phyloP scores from a whole-genome alignment of 2,888 invertebrate genomes.

The Blastobasis lacticolella region DNA sequence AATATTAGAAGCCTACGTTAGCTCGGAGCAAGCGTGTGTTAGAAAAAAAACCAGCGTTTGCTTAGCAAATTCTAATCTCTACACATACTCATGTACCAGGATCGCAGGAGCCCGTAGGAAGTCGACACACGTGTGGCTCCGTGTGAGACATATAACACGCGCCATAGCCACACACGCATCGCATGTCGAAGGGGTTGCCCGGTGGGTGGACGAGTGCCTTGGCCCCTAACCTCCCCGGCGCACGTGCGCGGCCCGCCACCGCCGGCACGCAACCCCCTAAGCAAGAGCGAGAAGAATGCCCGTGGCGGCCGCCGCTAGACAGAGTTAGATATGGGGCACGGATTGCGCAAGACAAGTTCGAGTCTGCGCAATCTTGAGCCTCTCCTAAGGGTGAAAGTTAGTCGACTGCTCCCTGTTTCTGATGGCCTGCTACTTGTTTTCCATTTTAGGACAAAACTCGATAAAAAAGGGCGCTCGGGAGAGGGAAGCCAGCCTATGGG shows the following conservation, averaged over 20 bases:
- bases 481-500: conserved; percentile 21
- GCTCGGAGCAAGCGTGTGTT: conserved; percentile 43
- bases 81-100: conserved; percentile 70
- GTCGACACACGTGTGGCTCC: conserved; percentile 52
- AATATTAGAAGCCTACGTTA: conserved; percentile 40
- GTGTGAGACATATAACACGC: conserved; percentile 52
- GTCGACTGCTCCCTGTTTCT: conserved; percentile 40
- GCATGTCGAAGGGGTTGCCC: conserved; percentile 58
- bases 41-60: conserved; percentile 66
- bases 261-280: conserved; percentile 42
- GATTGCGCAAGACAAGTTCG: conserved; percentile 51
- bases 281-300: conserved; percentile 40
- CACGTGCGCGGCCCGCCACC: too few relatives aligned
- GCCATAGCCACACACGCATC: conserved; percentile 61
- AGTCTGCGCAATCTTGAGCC: conserved; percentile 64
- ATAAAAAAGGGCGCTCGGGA: conserved; percentile 66
- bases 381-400: conserved; percentile 56
- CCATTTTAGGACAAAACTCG: conserved; percentile 74
- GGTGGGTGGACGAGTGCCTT: conserved; percentile 19
- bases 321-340: conserved; percentile 47
- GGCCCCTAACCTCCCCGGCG: conserved; percentile 50
- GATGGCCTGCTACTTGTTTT: conserved; percentile 68
- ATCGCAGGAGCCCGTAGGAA: conserved; percentile 47
- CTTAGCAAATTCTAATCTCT: conserved; percentile 74
- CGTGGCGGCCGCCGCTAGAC: conserved; percentile 37